Base-by-base conservation (phyloP, 1,140 invertebrate genomes). In the Trichomalopsis sarcophagae region DNA sequence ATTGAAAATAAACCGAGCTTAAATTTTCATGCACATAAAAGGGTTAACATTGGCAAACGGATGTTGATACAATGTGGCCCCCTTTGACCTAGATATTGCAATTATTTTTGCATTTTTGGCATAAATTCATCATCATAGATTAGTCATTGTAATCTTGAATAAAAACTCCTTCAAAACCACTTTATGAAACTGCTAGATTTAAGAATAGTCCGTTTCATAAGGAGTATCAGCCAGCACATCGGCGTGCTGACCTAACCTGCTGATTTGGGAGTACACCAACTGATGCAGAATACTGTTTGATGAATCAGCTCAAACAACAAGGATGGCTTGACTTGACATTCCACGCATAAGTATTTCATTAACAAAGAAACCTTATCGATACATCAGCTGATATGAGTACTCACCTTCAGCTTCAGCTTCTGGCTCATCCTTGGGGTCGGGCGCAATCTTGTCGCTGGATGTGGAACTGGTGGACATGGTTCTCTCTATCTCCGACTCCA, bases 391-490 rank as follows among this genome's bases (percentile, higher is more conserved):
- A 62, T 62, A 7, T n/a, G 14, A 7, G 17, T 62, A 73, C 74
- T 83, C 73, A 77, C 71, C 23, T 50, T 81, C 82, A 62, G 13
- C 73, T 73, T 84, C 66, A 62, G 27, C 80, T 21, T 33, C 87
- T 87, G 84, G 82, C 81, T 88, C 87, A 75, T 86, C 84, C 66
- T 88, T 87, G 23, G 88, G 81, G 69, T 89, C 88, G 74, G 88
- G 87, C 84, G 87, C 88, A 86, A 89, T 90, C 87, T 89, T 92
- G 85, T 92, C 90, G 89, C 88, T 91, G 86, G 90, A 90, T 85
- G 90, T 88, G 87, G 90, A 90, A 85, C 91, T 89, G 71, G 89
- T 82, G 86, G 91, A 91, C 91, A 92, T 91, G 87, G 79, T 88
- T 86, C 84, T 86, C 85, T 86, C 87, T 82, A 84, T 84, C 74